Conservation (phyloP, 2,888 invertebrate species). For the Lasioglossum morio region DNA sequence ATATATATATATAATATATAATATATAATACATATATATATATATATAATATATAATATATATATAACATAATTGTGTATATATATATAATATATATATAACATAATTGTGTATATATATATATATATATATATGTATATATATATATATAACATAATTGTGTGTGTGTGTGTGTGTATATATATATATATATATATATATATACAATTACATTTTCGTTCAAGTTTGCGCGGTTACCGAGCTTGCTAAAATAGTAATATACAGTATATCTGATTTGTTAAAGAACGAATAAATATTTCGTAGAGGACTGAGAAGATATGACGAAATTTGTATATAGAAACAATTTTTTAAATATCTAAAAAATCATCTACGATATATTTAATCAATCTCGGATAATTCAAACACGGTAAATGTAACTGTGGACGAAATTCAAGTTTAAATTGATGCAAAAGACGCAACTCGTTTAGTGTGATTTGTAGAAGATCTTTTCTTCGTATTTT, state of each 20-base stretch:
- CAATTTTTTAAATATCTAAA: neutral
- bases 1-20: constrained; percentile 17
- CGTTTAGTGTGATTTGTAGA: constrained; percentile 29
- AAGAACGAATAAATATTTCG: neutral
- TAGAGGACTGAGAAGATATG: neutral
- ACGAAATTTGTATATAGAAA: neutral
- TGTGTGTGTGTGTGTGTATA: too few relatives aligned
- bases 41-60: too few relatives aligned
- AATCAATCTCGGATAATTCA: neutral
- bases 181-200: too few relatives aligned
- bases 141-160: too few relatives aligned
- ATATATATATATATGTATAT: too few relatives aligned
- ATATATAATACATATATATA: too few relatives aligned
- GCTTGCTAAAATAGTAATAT: constrained; percentile 25
- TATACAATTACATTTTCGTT: constrained; percentile 39
- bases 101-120: too few relatives aligned
- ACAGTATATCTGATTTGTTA: neutral
- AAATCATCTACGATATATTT: neutral
- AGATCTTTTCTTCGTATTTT: constrained; percentile 28
- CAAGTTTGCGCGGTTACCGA: constrained; percentile 31
- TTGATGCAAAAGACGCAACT: constrained; percentile 18
- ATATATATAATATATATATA: too few relatives aligned
- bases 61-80: too few relatives aligned
- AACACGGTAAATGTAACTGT: constrained; percentile 7
- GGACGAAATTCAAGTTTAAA: constrained; percentile 28